Base-by-base conservation (phyloP, 2,888 invertebrate species). In the Calameuta pallipes region DNA sequence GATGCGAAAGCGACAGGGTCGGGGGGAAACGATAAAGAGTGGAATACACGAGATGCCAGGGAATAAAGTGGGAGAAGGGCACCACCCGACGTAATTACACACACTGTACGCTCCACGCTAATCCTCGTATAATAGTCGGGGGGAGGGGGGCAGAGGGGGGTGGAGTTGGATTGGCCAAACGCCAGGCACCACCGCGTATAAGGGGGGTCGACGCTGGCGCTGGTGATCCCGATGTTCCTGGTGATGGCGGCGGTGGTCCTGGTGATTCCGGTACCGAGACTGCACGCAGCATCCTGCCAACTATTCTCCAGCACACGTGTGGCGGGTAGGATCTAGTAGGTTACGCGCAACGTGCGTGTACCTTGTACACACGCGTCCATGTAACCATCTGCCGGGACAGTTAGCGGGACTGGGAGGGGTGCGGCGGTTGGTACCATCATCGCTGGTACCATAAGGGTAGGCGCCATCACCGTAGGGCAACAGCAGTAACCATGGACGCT, bases 41-140 rank as follows among this genome's bases (percentile, higher is more conserved):
- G 70, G 80, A 82, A 81, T 83, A 82, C 83, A 87, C 79, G 82
- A 83, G 81, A 80, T 82, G 80, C 77, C 76, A 78, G 76, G 75
- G 80, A 79, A 83, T 84, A 84, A 82, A 84, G 80, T 69, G 82
- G 76, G 77, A 78, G 77, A 33, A 56, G 71, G 69, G 73, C 2
- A 12, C 36, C 13, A n/a, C 36, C 34, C 34, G 34, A 35, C 74
- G 74, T 74, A 74, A 74, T 74, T 74, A 74, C 74, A 37, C 36
- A 36, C n/a, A 36, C 74, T n/a, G 74, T 71, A 73, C 36, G 23
- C 75, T 80, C 79, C 79, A 81, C 83, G 82, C 85, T 87, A 87
- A 88, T 88, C 85, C 85, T 84, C 83, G 81, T 84, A 85, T 84
- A 85, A 87, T 83, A 82, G 83, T 83, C 74, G 69, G 36, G 37